These are phyloP conservation scores for Parthenolecanium corni DNA, from an alignment of 2,888 invertebrate species.

Conservation along the genomic window DNA sequence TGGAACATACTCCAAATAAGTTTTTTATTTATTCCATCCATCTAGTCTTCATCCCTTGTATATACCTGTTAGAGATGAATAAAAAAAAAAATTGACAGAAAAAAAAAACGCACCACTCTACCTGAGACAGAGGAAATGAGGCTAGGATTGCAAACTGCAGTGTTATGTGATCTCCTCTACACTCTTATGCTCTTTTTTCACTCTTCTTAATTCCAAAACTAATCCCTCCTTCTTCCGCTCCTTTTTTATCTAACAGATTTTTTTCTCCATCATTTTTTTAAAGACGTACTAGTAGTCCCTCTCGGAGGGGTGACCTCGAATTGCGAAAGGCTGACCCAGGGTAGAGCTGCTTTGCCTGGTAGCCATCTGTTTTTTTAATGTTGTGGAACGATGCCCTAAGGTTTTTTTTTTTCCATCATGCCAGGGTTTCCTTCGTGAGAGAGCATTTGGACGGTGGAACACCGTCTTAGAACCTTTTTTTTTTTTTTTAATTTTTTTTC, in stretches of 20 bases:
- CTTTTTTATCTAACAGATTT: slow-evolving; percentile 28
- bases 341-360: slow-evolving; percentile 31
- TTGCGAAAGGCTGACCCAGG: slow-evolving; percentile 34
- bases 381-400: slow-evolving; percentile 20
- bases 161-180: slow-evolving; percentile 13
- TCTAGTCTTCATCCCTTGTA: slow-evolving; percentile 11
- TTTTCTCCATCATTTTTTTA: not conserved
- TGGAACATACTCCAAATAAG: not conserved
- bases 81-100: not conserved
- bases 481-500: not conserved
- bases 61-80: slow-evolving; percentile 13
- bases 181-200: slow-evolving; percentile 1
- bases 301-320: slow-evolving; percentile 34
- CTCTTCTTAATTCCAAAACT: slow-evolving; percentile 22
- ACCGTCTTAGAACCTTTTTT: slow-evolving; percentile 13
- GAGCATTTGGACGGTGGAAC: slow-evolving; percentile 27
- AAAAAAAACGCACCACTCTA: slow-evolving; percentile 3
- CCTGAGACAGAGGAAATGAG: slow-evolving; percentile 24
- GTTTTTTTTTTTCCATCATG: slow-evolving; percentile 25
- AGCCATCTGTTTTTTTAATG: slow-evolving; percentile 29
- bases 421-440: slow-evolving; percentile 27
- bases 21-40: slow-evolving; percentile 10
- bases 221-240: slow-evolving; percentile 28
- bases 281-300: not conserved
- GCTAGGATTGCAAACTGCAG: slow-evolving; percentile 27